Base-by-base conservation (phyloP, 1,140 invertebrate species). In the Heliconius nattereri region DNA sequence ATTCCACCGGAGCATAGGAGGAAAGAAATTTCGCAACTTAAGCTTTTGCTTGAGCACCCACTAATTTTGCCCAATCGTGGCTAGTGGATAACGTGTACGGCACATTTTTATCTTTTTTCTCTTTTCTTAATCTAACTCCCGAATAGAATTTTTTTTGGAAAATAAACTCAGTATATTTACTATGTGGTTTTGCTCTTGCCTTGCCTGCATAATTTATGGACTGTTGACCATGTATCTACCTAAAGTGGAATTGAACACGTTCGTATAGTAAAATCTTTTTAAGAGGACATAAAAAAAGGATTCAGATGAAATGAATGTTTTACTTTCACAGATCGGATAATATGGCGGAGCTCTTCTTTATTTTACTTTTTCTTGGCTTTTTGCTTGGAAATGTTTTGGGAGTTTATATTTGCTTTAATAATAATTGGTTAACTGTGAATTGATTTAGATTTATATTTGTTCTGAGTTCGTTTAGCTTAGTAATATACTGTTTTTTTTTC, bases 1-100 rank as follows among this genome's bases (percentile, higher is more conserved):
- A 89, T 90, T 85, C 89, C 87, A 86, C 85, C 84, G 79, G 81
- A 81, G 84, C 79, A 84, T 83, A 87, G 86, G 84, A 88, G 84
- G 85, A 87, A 88, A 89, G 91, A 91, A 93, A 94, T 92, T 93
- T 92, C 91, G 92, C 90, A 89, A 93, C 90, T 89, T 89, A 86
- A 90, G 87, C 85, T 86, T 89, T 88, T 87, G 90, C 87, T 87
- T 88, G 83, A 86, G 86, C 84, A 85, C 83, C 86, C 87, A 87
- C 87, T 89, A 89, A 89, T 89, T 89, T 86, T 86, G 86, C 85
- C 87, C 87, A 86, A 89, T 87, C 86, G 87, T 82, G 84, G 87
- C 85, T 89, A 86, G 84, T 77, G 84, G 85, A 85, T 85, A 87
- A 84, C 83, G 78, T 86, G 85, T 87, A 85, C 85, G 87, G 86